Evolutionary conservation across 2,888 invertebrate genomes (phyloP).

Genomic region (Eumerus sabulonum): DNA sequence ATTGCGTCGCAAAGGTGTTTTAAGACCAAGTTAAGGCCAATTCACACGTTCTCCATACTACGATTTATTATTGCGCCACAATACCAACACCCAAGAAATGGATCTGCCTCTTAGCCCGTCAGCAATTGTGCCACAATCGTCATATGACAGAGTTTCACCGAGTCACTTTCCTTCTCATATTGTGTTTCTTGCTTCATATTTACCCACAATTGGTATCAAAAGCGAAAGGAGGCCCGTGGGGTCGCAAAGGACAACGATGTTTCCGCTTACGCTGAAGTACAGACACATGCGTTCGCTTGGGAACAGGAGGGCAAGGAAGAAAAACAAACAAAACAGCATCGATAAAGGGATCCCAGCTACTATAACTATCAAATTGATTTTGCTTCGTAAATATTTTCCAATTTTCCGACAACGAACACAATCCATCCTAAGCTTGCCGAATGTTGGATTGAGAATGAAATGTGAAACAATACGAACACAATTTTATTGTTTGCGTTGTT

Average conservation of each 20-base stretch:
- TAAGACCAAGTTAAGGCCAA: slow-evolving; percentile 17
- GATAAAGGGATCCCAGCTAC: neutral
- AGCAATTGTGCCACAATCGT: slow-evolving; percentile 43
- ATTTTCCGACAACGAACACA: slow-evolving; percentile 47
- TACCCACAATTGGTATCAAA: slow-evolving; percentile 19
- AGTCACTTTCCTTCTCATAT: slow-evolving; percentile 25
- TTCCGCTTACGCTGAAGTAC: neutral
- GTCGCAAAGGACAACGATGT: too few species aligned
- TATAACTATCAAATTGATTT: slow-evolving; percentile 45
- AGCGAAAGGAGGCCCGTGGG: too few species aligned
- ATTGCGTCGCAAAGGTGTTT: neutral
- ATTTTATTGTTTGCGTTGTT: neutral
- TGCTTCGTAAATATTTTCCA: slow-evolving; percentile 51
- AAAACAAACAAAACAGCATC: slow-evolving; percentile 12
- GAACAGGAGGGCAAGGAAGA: slow-evolving; percentile 8
- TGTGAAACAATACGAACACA: slow-evolving; percentile 13
- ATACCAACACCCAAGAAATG: slow-evolving; percentile 4
- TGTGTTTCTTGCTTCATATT: slow-evolving; percentile 33
- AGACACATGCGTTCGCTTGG: slow-evolving; percentile 38
- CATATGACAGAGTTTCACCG: slow-evolving; percentile 49
- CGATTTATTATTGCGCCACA: slow-evolving; percentile 38
- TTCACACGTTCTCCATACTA: slow-evolving; percentile 27
- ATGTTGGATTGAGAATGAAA: slow-evolving; percentile 18
- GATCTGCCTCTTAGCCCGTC: neutral
- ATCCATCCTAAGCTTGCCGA: slow-evolving; percentile 39